A percentile compares a stretch with the other conserved stretches of the same genome.
Evolutionary conservation across 2,113 vertebrate species (phyloP).

Genomic region (Thunnus maccoyii): DNA sequence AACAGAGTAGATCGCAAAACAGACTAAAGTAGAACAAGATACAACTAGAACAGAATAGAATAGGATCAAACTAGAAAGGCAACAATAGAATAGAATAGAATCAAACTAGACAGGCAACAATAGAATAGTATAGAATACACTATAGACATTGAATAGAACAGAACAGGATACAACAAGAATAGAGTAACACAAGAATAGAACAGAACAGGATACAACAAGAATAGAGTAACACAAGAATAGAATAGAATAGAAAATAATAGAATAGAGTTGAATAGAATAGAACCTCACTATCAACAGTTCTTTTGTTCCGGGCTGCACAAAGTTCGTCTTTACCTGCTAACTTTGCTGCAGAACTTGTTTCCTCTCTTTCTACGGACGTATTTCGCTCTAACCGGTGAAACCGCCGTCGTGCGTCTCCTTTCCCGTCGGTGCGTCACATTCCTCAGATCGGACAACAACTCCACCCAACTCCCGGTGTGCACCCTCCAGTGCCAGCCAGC

Average conservation of each 20-base stretch:
- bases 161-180: too few relatives aligned
- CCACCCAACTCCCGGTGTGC: slow-evolving; percentile 30
- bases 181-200: not conserved
- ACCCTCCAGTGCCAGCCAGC: slow-evolving; percentile 14
- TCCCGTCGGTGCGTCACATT: slow-evolving; percentile 64
- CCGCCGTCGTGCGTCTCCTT: slow-evolving; percentile 35
- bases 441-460: slow-evolving; percentile 37
- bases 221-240: not conserved
- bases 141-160: not conserved
- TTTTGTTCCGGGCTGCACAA: slow-evolving; percentile 25
- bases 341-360: slow-evolving; percentile 47
- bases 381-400: slow-evolving; percentile 24
- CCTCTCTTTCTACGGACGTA: slow-evolving; percentile 6
- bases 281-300: not conserved
- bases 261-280: slow-evolving; percentile 2
- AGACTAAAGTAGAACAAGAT: not conserved
- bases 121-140: not conserved
- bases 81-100: not conserved
- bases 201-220: too few relatives aligned
- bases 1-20: too few relatives aligned
- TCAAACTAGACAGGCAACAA: not conserved
- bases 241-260: not conserved
- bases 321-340: slow-evolving; percentile 47
- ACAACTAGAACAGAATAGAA: not conserved
- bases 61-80: not conserved